Percentiles rank a stretch among this genome's conserved stretches.
These are phyloP conservation scores for Piscicola geometra DNA, from an alignment of 2,888 invertebrate species.

Conservation along the genomic window DNA sequence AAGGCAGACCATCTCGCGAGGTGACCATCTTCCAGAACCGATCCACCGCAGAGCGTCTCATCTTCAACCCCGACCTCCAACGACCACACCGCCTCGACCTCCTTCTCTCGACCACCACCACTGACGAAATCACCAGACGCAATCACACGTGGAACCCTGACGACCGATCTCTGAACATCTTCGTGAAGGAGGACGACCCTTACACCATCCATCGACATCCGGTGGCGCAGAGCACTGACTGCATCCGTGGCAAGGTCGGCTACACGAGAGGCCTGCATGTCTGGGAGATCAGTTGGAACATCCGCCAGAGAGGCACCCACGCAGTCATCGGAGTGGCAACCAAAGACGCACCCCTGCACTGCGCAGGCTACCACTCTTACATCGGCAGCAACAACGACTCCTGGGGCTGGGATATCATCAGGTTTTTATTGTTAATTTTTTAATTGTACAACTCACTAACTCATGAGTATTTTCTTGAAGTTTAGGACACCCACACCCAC, in stretches of 20 bases:
- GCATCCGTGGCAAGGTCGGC: slow-evolving; percentile 88
- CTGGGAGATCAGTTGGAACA: slow-evolving; percentile 97
- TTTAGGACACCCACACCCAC: background rate
- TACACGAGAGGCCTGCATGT: slow-evolving; percentile 90
- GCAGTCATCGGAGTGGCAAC: slow-evolving; percentile 97
- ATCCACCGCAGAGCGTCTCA: slow-evolving; percentile 42
- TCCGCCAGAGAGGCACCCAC: slow-evolving; percentile 92
- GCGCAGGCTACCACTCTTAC: slow-evolving; percentile 88
- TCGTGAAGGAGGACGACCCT: slow-evolving; percentile 97
- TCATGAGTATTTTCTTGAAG: too few relatives aligned
- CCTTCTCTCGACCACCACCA: slow-evolving; percentile 61
- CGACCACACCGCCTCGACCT: slow-evolving; percentile 91
- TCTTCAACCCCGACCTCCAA: slow-evolving; percentile 58
- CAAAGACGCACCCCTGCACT: slow-evolving; percentile 77
- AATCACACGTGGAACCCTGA: slow-evolving; percentile 90
- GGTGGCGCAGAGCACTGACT: slow-evolving; percentile 98
- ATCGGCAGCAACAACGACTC: slow-evolving; percentile 95
- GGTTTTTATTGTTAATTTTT: too few relatives aligned
- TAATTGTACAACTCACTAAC: too few relatives aligned
- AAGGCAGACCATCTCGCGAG: slow-evolving; percentile 54
- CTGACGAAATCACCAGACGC: slow-evolving; percentile 65
- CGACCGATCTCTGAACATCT: slow-evolving; percentile 92
- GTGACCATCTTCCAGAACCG: slow-evolving; percentile 47
- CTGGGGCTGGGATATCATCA: slow-evolving; percentile 95
- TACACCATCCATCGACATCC: slow-evolving; percentile 94